Evolutionary conservation across 1,140 invertebrate species (phyloP).

Genomic region (Panulirus ornatus): DNA sequence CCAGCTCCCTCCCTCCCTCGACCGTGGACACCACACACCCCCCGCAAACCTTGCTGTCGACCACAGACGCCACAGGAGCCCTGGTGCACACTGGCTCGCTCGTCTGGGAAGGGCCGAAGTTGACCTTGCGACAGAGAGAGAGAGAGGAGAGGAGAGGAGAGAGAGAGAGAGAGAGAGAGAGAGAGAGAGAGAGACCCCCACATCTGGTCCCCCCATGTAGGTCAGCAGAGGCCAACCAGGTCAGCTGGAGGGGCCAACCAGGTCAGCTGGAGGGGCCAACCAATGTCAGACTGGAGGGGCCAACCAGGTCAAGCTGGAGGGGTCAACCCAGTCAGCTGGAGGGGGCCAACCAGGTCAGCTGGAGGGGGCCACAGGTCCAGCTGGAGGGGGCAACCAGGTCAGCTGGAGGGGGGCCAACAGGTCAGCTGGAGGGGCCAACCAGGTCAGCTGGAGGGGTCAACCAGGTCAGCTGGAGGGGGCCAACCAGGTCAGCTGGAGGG

Average conservation of each 20-base stretch:
- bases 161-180: conserved; percentile 20
- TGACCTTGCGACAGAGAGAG: neutral
- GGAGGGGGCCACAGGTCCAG: too few relatives aligned
- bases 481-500: too few relatives aligned
- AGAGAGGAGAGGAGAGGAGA: conserved; percentile 18
- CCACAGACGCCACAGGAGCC: conserved; percentile 5
- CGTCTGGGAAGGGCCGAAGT: too few relatives aligned
- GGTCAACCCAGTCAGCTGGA: neutral
- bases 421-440: too few relatives aligned
- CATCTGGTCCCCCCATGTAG: neutral
- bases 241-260: neutral
- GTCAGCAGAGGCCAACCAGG: neutral
- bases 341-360: too few relatives aligned
- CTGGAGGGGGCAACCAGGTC: too few relatives aligned
- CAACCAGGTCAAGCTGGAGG: neutral
- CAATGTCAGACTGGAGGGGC: neutral
- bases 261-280: neutral
- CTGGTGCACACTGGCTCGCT: too few relatives aligned
- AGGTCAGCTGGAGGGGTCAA: too few relatives aligned
- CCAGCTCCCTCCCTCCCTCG: neutral
- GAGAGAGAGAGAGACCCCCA: conserved; percentile 26
- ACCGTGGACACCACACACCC: neutral
- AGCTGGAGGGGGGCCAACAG: too few relatives aligned
- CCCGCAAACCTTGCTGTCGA: neutral
- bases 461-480: too few relatives aligned